phyloP scores from a whole-genome alignment of 2,797 vertebrate species.

The Leucoraja ocellata region DNA sequence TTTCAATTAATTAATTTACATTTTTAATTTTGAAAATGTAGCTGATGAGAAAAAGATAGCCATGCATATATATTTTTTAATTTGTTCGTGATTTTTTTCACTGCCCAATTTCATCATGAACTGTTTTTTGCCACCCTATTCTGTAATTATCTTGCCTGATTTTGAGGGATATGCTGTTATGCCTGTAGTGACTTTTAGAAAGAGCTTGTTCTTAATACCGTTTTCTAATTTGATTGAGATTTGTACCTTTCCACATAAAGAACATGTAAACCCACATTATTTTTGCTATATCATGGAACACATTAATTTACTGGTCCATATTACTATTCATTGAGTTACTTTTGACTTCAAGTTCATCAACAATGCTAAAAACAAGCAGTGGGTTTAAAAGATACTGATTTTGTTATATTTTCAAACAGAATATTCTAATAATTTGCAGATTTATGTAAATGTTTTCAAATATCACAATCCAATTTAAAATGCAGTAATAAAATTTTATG shows the following conservation, averaged over 20 bases:
- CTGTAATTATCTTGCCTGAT: background rate
- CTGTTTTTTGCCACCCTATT: background rate
- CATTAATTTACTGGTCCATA: background rate
- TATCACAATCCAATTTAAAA: constrained; percentile 8
- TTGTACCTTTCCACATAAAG: background rate
- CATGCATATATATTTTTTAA: background rate
- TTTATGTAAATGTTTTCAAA: background rate
- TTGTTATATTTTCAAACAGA: background rate
- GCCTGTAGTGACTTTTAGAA: too few relatives aligned
- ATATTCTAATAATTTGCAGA: background rate
- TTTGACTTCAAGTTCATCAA: background rate
- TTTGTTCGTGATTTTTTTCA: background rate
- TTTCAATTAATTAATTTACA: background rate
- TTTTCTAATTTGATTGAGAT: background rate
- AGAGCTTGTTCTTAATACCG: background rate
- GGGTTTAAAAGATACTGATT: background rate
- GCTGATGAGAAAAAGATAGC: background rate
- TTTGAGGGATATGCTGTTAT: background rate
- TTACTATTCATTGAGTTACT: background rate
- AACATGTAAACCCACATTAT: background rate
- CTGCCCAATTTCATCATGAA: background rate
- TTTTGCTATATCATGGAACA: background rate
- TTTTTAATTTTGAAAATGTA: background rate
- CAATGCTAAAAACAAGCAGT: background rate
- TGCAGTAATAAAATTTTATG: background rate